Evolutionary conservation across 1,140 invertebrate genomes (phyloP).

Genomic region (Drosophila arawakana): DNA sequence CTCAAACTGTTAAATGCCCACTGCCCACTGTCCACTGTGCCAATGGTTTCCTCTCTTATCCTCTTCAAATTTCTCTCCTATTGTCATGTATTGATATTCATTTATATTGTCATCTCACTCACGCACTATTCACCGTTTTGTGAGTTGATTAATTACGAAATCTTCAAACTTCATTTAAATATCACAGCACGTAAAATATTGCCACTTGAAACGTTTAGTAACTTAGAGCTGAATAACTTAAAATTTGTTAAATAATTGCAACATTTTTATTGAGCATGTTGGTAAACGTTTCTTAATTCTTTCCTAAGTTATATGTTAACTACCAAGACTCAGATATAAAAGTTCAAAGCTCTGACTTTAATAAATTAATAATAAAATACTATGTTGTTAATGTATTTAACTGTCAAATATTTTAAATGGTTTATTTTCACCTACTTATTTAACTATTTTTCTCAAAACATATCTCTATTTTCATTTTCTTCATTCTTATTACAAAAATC

Average conservation of each 20-base stretch:
- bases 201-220: slow-evolving; percentile 14
- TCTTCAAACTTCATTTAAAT: slow-evolving; percentile 25
- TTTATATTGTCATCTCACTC: slow-evolving; percentile 36
- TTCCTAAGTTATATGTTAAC: background rate
- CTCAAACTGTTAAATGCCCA: background rate
- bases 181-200: slow-evolving; percentile 28
- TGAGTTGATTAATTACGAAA: slow-evolving; percentile 55
- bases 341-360: no score
- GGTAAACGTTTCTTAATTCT: background rate
- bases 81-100: slow-evolving; percentile 2
- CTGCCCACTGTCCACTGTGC: background rate
- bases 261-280: background rate
- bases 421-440: no score
- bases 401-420: background rate
- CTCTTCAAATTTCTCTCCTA: background rate
- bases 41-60: background rate
- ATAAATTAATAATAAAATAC: no score
- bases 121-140: slow-evolving; percentile 47
- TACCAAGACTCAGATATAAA: no score
- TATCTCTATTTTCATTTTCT: background rate
- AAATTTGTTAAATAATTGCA: background rate
- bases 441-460: no score
- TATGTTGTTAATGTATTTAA: background rate
- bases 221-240: background rate
- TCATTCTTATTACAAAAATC: no score